Conservation (phyloP, 2,888 invertebrate genomes). For the Philhelius pedissequus region DNA sequence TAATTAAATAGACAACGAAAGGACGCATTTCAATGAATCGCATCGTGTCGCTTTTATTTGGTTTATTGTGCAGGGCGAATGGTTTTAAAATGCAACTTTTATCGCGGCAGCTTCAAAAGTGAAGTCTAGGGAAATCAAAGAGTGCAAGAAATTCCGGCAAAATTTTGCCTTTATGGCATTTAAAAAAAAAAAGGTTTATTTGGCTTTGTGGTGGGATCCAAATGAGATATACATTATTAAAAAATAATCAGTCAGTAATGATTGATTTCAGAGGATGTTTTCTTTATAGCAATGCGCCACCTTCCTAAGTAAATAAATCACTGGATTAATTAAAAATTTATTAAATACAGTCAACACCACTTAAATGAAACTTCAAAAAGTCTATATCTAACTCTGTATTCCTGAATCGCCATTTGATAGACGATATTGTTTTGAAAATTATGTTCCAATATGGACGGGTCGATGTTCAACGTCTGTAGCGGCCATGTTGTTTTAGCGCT, state of each 20-base stretch:
- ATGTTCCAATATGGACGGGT: no score
- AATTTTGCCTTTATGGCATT: background rate
- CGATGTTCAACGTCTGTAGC: no score
- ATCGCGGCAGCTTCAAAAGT: background rate
- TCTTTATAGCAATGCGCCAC: no score
- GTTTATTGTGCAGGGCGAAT: conserved; percentile 2
- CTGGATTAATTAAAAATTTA: no score
- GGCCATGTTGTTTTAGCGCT: no score
- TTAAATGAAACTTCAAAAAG: no score
- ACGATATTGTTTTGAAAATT: no score
- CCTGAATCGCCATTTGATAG: no score
- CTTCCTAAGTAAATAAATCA: no score
- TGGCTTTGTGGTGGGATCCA: background rate
- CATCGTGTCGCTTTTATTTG: conserved; percentile 7
- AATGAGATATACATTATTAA: background rate
- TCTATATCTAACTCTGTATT: no score
- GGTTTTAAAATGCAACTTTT: background rate
- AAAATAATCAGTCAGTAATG: background rate
- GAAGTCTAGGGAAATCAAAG: background rate
- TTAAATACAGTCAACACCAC: no score
- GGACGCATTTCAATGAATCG: conserved; percentile 21
- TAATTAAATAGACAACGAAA: conserved; percentile 21
- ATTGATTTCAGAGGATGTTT: no score
- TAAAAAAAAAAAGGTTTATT: background rate
- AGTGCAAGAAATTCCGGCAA: background rate